Conservation (phyloP, 37 sponge, comb jelly and placozoan species). For the Ianthella basta region DNA sequence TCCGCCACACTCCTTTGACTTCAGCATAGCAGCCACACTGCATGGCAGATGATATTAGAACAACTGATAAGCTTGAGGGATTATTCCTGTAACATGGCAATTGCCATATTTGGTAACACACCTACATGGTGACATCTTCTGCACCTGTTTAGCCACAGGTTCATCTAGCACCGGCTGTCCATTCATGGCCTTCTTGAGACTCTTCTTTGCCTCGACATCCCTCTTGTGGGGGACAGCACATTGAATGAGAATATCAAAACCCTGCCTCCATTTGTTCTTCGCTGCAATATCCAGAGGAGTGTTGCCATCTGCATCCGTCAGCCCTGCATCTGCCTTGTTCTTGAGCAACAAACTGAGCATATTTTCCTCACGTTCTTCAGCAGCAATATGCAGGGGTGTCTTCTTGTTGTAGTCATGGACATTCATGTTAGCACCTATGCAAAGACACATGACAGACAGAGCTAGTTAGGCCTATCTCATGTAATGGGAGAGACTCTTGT, state of each 20-base stretch:
- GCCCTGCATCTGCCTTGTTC: neutral
- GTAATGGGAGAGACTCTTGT: neutral
- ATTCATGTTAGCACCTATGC: neutral
- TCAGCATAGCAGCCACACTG: no score
- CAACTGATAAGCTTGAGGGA: no score
- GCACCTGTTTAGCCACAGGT: neutral
- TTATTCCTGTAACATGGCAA: no score
- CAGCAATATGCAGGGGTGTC: conserved; percentile 19
- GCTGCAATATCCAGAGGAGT: conserved; percentile 21
- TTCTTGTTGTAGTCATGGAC: neutral
- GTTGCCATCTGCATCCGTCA: conserved; percentile 2
- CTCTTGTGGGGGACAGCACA: neutral
- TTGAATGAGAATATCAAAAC: neutral
- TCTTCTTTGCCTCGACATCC: neutral
- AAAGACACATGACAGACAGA: no score
- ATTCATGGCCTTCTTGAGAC: neutral
- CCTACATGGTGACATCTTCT: conserved; percentile 18
- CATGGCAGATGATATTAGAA: no score
- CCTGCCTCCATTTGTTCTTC: neutral
- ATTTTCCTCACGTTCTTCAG: conserved; percentile 20
- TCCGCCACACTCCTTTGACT: no score
- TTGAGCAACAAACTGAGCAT: neutral
- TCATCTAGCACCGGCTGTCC: neutral
- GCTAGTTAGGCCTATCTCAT: no score
- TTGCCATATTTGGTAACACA: no score